These are phyloP conservation scores for Ooceraea biroi DNA, from an alignment of 1,140 invertebrate genomes.

Conservation along the genomic window DNA sequence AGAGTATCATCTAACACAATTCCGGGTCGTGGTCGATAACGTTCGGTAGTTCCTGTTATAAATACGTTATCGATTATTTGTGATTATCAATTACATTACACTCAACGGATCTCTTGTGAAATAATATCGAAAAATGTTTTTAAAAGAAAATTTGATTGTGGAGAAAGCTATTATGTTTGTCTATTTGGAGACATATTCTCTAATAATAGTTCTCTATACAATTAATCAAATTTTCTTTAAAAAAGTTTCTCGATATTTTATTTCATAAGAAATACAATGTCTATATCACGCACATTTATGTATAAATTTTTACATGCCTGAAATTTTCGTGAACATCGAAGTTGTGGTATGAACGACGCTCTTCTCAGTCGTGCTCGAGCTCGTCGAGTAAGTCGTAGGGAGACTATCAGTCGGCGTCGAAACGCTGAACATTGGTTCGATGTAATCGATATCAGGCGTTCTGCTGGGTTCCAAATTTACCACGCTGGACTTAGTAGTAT, in stretches of 20 bases:
- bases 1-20: conserved; percentile 93
- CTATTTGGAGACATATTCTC: neutral
- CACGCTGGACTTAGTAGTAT: neutral
- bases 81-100: neutral
- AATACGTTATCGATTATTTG: conserved; percentile 11
- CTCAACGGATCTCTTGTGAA: neutral
- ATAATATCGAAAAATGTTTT: neutral
- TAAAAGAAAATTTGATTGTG: neutral
- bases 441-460: conserved; percentile 29
- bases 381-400: conserved; percentile 72
- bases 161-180: neutral
- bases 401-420: conserved; percentile 80
- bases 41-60: conserved; percentile 56
- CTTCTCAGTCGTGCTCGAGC: conserved; percentile 25
- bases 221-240: no score
- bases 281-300: neutral
- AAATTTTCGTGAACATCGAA: conserved; percentile 57
- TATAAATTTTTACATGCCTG: conserved; percentile 43
- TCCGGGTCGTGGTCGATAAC: conserved; percentile 90
- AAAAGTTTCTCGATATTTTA: no score
- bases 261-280: no score
- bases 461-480: conserved; percentile 79
- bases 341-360: conserved; percentile 21
- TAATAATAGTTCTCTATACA: no score
- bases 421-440: conserved; percentile 63